Evolutionary conservation across 2,113 vertebrate species (phyloP), one percentile per base, ranked within the genome.

Genomic region (Spheniscus mendiculus): DNA sequence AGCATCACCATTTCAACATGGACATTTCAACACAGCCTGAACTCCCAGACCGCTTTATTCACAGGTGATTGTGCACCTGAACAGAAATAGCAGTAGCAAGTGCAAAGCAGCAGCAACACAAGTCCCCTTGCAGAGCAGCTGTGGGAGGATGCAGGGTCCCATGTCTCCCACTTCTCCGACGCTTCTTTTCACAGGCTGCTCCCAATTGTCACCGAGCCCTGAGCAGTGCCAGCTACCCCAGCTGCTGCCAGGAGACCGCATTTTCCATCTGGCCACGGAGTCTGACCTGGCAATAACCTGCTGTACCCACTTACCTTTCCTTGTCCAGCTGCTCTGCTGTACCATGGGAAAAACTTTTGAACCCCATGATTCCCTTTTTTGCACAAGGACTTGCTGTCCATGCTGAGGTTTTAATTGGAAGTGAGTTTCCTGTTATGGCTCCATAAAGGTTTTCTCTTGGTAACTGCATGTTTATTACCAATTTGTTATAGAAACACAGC

Each of bases 91-190:
- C 32, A 49, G 36, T 9, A 59, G 13, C 36, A 63, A 90, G 20
- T 11, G 11, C 66, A 71, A 49, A 62, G 12, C 38, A 72, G 52
- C 26, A 69, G 45, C 4, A 17, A 15, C 12, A 15, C 38, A 42
- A 14, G 29, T 17, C 16, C 15, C 15, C 38, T 71, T 45, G 29
- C 29, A n/a, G 42, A 67, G 6, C 0, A 1, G 38, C 0, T 0
- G 45, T 23, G 34, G 1, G 7, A 71, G 38, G 21, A 74, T 4
- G 2, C 1, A 0, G 14, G 18, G 12, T 50, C 59, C 82, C 32
- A 1, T 9, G 7, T 14, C 53, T 67, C 34, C n/a, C n/a, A 42
- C 26, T 30, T 70, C 50, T 65, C 67, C 6, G 1, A 0, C 9
- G 9, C 9, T 11, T 16, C 27, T 83, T 90, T 47, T 18, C 38